Conservation (phyloP, 2,888 invertebrate species). For the Rosalia funebris region DNA sequence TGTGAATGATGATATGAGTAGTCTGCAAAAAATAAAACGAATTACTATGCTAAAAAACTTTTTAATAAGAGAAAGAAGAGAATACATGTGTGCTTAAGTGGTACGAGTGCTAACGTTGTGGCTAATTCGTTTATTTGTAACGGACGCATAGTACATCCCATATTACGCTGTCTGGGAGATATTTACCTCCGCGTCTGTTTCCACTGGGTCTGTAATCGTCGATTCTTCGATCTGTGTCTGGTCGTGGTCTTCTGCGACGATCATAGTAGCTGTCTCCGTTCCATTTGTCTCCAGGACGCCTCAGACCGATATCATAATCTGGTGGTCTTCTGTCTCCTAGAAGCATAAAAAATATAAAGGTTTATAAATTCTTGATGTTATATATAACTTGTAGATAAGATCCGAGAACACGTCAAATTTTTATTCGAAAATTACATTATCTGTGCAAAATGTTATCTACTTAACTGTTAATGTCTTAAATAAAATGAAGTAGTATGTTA, state of each 20-base stretch:
- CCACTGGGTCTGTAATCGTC: slow-evolving; percentile 35
- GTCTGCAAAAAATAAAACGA: slow-evolving; percentile 52
- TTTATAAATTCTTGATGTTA: too few species aligned
- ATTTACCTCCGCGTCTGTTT: slow-evolving; percentile 58
- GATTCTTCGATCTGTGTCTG: slow-evolving; percentile 44
- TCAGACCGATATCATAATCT: slow-evolving; percentile 11
- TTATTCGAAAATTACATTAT: too few species aligned
- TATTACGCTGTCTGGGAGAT: slow-evolving; percentile 50
- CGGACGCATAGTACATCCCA: slow-evolving; percentile 56
- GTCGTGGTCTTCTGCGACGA: slow-evolving; percentile 53
- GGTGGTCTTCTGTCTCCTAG: slow-evolving; percentile 32
- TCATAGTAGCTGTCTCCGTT: slow-evolving; percentile 43
- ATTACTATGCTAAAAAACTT: slow-evolving; percentile 24
- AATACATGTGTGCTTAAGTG: slow-evolving; percentile 11
- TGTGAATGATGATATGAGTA: slow-evolving; percentile 52
- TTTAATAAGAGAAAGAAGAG: slow-evolving; percentile 28
- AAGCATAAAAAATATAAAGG: too few species aligned
- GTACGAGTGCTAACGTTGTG: slow-evolving; percentile 19
- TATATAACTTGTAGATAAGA: too few species aligned
- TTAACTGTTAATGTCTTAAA: too few species aligned
- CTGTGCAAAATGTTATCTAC: too few species aligned
- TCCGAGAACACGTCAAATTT: too few species aligned
- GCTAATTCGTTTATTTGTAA: slow-evolving; percentile 18
- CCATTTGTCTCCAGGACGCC: slow-evolving; percentile 43
- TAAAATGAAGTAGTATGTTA: too few species aligned